Base-by-base conservation (phyloP, 2,113 vertebrate species). In the Zosterops lateralis region DNA sequence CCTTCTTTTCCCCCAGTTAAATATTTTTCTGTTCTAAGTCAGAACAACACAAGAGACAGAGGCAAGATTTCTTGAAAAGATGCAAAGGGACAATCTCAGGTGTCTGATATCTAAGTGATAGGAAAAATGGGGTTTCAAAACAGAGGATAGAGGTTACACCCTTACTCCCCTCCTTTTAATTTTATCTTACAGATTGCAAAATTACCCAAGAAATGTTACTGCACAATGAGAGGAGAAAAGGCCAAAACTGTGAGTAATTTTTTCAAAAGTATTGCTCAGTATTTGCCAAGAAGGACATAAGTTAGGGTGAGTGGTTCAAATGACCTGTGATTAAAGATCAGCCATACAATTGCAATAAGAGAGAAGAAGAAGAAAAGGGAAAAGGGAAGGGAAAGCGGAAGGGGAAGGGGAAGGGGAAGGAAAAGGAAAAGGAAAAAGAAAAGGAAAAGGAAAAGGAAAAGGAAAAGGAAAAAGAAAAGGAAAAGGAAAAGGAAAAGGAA, bases 131-230 rank as follows among this genome's bases (percentile, higher is more conserved):
- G 53, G 75, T 72, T 86, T 90, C n/a, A 70, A 19, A 64, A 50
- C 14, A 93, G 47, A 54, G 2, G 21, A 67, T 16, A 60, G 28
- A 45, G 12, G 60, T 89, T 92, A 78, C 56, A 92, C 1, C 17
- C n/a, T 68, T 80, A 77, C 14, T 58, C 18, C 6, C 15, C 17
- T 38, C 9, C 31, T 91, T 92, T 77, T 48, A 64, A 60, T 84
- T 87, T 84, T 64, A 28, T 89, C 58, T 24, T 72, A 87, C 44
- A 74, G 53, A 67, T 71, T 50, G 17, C 44, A 90, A 92, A 95
- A 95, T 89, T 88, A 16, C 29, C 31, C 29, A 48, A 70, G 47
- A 93, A 96, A 77, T 77, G 64, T 74, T 73, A 95, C 26, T 81
- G 70, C 61, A 67, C 48, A 81, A 71, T 78, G 26, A 50, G 32